Conservation (phyloP, 2,797 vertebrate genomes). For the Myotis daubentonii region DNA sequence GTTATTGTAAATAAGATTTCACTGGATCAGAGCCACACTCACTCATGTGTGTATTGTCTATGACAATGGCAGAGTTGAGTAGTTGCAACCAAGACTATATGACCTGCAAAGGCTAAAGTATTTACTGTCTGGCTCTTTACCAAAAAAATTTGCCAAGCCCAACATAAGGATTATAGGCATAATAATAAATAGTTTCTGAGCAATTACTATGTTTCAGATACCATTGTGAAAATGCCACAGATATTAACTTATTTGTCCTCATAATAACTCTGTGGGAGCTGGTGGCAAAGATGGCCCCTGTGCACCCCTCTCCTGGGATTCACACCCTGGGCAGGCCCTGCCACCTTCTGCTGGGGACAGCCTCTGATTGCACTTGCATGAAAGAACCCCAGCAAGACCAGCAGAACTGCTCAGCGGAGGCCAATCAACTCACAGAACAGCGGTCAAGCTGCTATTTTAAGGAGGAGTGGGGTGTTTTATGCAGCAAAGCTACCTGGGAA, state of each 20-base stretch:
- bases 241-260: neutral
- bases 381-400: neutral
- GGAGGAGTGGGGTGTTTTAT: neutral
- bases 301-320: neutral
- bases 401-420: neutral
- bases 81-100: neutral
- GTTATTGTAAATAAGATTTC: neutral
- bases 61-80: neutral
- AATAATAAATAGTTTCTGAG: neutral
- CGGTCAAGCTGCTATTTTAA: neutral
- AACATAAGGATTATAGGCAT: neutral
- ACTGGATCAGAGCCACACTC: neutral
- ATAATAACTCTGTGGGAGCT: neutral
- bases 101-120: conserved; percentile 12
- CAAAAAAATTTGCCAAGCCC: neutral
- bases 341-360: neutral
- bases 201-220: neutral
- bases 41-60: neutral
- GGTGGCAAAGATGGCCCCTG: neutral
- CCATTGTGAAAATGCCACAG: neutral
- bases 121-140: neutral
- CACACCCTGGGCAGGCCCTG: neutral
- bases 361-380: neutral
- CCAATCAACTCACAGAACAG: neutral
- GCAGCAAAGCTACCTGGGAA: neutral